Evolutionary conservation across 2,797 vertebrate species (phyloP), one percentile per base, ranked within the genome.

Genomic region (Taenioides sp.): DNA sequence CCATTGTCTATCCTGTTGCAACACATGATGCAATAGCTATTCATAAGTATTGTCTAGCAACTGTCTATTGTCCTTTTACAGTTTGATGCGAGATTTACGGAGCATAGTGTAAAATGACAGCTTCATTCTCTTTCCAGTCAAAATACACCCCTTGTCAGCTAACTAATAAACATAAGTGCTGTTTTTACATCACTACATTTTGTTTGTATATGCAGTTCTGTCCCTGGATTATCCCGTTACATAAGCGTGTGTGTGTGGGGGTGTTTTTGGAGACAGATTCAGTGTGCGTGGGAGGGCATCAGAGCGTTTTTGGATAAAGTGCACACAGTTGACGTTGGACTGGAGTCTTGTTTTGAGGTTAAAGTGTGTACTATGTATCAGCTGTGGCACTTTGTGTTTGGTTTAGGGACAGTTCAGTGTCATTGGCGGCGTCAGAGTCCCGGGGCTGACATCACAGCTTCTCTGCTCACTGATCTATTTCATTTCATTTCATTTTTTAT

Each of bases 181-280:
- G 71, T 72, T 80, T 71, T 76, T 28, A 76, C 73, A 73, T 82
- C 63, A 71, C 65, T 69, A 28, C 58, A 64, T 69, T 57, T 20
- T 70, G 71, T 55, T 54, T 27, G 23, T 61, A 78, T 75, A 72
- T 78, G 60, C 79, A 74, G 74, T 4, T 60, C 50, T 5, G 59
- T 80, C 64, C 62, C 69, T 23, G 84, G 87, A 84, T 89, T 81
- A 86, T 85, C 80, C 70, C 52, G 72, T 88, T 84, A 80, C 78
- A 69, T 86, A 86, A 87, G 66, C 4, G 2, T 22, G 66, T 14
- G 2, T 22, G 66, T 14, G 83, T 80, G 80, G 79, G 85, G 54
- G 61, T 63, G 31, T 67, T 67, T 50, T 66, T 47, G 86, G 88
- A 86, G 86, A 73, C 40, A 6, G 71, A 67, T 88, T 72, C 71